Base-by-base conservation (phyloP, 2,888 invertebrate genomes). In the Caprella mutica region DNA sequence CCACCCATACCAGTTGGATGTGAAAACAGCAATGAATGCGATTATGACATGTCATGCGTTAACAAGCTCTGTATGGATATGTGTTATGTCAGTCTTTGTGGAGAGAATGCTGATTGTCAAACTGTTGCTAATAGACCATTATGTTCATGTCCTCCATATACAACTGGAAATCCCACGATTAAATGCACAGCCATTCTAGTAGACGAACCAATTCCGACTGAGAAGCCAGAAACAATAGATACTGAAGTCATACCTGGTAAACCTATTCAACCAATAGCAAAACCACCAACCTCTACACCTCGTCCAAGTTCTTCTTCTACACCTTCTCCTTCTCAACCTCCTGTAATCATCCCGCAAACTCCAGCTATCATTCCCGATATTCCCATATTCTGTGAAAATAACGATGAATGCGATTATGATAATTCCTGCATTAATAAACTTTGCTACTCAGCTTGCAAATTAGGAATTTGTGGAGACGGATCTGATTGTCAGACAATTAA, bases 401-500 rank as follows among this genome's bases (percentile, higher is more conserved):
- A 55, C 27, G 61, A 61, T 61, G 58, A 58, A 6, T 61, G 61
- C 53, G 48, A 55, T 27, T 29, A 46, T 3, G 55, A 26, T 19
- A 33, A 55, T 8, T 58, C 61, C 0, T 61, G 61, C 39, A 55
- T 61, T 17, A 61, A 61, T 30, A 56, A 58, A 54, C 9, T 61
- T 23, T 61, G 61, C 35, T 61, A 55, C 23, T 59, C 67, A 57
- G 61, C 65, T n/a, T 68, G 67, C 59, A 63, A 58, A 5, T 55
- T 61, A 35, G 85, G 85, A 61, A 82, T 84, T n/a, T 90, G 90
- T 70, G 89, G 89, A 26, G 75, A 78, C 59, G 83, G 85, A 73
- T 86, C 89, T 2, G 78, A 83, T 66, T 90, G 90, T 71, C 82
- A 82, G 67, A 86, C 86, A 17, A 81, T 87, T 50, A 86, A 86